phyloP scores from a whole-genome alignment of 2,113 vertebrate species.

The Anseranas semipalmata region DNA sequence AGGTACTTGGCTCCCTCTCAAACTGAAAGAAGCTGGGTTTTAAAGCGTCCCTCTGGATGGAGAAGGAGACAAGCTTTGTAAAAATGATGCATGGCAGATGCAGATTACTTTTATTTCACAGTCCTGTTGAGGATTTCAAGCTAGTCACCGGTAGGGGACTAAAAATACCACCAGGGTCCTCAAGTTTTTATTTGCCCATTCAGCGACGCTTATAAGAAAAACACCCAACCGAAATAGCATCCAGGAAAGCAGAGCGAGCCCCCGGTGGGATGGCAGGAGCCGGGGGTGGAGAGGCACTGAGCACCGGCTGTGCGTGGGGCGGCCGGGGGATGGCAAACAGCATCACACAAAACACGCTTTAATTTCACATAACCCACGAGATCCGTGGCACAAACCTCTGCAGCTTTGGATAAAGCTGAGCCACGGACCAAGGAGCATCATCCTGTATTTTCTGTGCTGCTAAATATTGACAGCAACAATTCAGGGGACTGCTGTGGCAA shows the following conservation, averaged over 20 bases:
- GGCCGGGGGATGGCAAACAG: not conserved
- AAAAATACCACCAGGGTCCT: conserved; percentile 22
- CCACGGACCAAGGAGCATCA: not conserved
- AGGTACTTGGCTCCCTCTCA: not conserved
- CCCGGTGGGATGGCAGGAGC: not conserved
- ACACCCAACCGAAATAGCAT: not conserved
- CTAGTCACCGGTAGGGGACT: not conserved
- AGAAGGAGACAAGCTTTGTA: not conserved
- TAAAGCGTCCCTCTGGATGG: not conserved
- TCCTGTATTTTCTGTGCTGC: not conserved
- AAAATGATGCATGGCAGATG: not conserved
- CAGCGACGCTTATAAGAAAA: not conserved
- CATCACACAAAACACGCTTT: not conserved
- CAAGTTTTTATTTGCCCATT: not conserved
- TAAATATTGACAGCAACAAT: not conserved
- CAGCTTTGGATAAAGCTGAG: not conserved
- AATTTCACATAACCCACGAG: not conserved
- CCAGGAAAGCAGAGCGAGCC: not conserved
- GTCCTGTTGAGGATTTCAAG: not conserved
- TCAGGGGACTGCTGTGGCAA: not conserved
- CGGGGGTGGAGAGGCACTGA: not conserved
- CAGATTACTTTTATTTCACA: conserved; percentile 37
- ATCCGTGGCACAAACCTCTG: not conserved
- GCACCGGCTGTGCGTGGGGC: not conserved
- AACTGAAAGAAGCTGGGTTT: not conserved